These are phyloP conservation scores for Copsychus sechellarum DNA, from an alignment of 2,113 vertebrate genomes.

Conservation along the genomic window DNA sequence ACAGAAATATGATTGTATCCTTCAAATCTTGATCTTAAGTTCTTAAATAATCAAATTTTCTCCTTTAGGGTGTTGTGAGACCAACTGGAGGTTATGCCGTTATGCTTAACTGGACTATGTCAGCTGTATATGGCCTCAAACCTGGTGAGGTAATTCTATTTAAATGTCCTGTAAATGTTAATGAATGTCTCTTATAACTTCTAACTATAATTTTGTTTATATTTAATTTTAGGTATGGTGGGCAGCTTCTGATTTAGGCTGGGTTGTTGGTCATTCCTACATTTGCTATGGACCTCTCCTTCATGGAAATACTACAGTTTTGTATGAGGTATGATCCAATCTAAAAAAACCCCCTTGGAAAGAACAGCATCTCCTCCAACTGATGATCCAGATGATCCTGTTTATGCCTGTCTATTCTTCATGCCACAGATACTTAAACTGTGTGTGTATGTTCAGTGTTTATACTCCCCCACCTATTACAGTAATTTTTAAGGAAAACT, in stretches of 20 bases:
- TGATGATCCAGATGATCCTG: neutral
- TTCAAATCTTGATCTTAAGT: neutral
- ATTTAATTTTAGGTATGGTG: constrained; percentile 89
- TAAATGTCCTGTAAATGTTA: neutral
- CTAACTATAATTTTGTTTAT: neutral
- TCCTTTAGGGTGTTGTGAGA: constrained; percentile 86
- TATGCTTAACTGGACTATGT: constrained; percentile 98
- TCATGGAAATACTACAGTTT: constrained; percentile 90
- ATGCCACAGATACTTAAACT: neutral
- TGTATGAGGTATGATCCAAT: constrained; percentile 86
- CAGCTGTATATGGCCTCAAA: constrained; percentile 88
- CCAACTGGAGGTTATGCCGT: constrained; percentile 94
- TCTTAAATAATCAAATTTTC: constrained; percentile 12
- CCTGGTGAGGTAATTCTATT: constrained; percentile 88
- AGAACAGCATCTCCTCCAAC: neutral
- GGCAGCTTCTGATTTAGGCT: constrained; percentile 96
- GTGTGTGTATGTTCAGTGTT: neutral
- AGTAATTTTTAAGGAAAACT: neutral
- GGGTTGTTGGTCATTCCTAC: constrained; percentile 98
- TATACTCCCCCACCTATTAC: neutral
- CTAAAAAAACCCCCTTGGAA: neutral
- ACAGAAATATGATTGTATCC: neutral
- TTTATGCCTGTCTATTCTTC: neutral
- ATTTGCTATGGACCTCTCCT: constrained; percentile 95
- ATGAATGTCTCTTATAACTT: neutral